Evolutionary conservation across 2,113 vertebrate genomes (phyloP), one percentile per base, ranked within the genome.

Genomic region (Xenus cinereus): DNA sequence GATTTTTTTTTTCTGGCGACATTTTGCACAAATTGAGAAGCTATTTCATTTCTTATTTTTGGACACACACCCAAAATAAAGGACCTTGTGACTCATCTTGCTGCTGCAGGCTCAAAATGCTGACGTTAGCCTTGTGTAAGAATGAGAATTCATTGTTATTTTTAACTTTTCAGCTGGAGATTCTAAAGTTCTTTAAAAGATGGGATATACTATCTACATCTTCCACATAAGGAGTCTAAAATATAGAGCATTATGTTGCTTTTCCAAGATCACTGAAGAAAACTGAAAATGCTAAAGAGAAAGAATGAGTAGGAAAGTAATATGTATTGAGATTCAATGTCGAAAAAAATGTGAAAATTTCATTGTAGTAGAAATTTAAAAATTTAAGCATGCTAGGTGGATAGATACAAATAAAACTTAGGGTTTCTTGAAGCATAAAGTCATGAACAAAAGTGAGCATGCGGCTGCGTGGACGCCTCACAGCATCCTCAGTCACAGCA

Each of bases 201-300:
- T 19, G 4, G 56, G 23, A 30, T 46, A 12, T 7, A 15, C 3
- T 66, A 59, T 1, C 43, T 35, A 24, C 0, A 0, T 48, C 27
- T 87, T 1, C 1, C 10, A 21, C 19, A 46, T 30, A n/a, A 48
- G 12, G 18, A 63, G 7, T 18, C 21, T 62, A 59, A 90, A 81
- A 67, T 28, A n/a, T 0, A 78, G 18, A 78, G 4, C 5, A 16
- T 33, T 43, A 35, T 9, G 3, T 5, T n/a, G 26, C 9, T 56
- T 89, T 59, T 82, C 63, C 7, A 35, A 39, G 15, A 46, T 46
- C 17, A 43, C 26, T 32, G 37, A 51, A 35, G 19, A 33, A 63
- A 87, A 45, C 3, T 26, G 41, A 63, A 84, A 71, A 59, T 0
- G 1, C 14, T 54, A 12, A 86, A 54, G 21, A 53, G 54, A 79